phyloP scores from a whole-genome alignment of 2,888 invertebrate species.

The Dasysyrphus albostriatus region DNA sequence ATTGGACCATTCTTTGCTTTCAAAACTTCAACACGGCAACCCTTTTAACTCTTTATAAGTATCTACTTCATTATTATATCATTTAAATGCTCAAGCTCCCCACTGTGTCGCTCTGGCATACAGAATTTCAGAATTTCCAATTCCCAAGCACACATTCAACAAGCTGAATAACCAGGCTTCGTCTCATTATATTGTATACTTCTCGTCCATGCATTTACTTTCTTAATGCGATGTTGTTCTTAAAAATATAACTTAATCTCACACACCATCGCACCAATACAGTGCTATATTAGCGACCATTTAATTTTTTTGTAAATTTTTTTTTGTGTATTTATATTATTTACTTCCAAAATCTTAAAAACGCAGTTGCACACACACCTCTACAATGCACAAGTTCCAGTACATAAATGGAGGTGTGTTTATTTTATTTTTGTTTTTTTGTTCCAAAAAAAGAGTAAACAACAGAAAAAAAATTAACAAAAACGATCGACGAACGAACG shows the following conservation, averaged over 20 bases:
- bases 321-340: conserved; percentile 28
- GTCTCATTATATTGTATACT: conserved; percentile 34
- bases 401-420: conserved; percentile 48
- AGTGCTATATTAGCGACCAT: conserved; percentile 20
- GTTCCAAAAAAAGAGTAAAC: conserved; percentile 43
- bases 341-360: conserved; percentile 73
- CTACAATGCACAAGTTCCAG: conserved; percentile 49
- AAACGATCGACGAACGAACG: conserved; percentile 62
- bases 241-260: conserved; percentile 61
- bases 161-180: conserved; percentile 19
- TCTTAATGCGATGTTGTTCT: conserved; percentile 54
- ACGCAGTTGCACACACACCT: conserved; percentile 73
- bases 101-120: conserved; percentile 1
- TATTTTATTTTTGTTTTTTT: conserved; percentile 27
- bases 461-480: conserved; percentile 32
- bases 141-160: conserved; percentile 27
- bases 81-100: conserved; percentile 13
- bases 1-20: too few relatives aligned
- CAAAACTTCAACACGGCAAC: neutral
- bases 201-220: conserved; percentile 45
- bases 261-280: conserved; percentile 50
- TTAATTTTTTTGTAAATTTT: conserved; percentile 11
- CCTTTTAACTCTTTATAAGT: conserved; percentile 2
- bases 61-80: conserved; percentile 21
- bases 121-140: conserved; percentile 14